Conservation (phyloP, 2,888 invertebrate species). For the Drosophila mimica region DNA sequence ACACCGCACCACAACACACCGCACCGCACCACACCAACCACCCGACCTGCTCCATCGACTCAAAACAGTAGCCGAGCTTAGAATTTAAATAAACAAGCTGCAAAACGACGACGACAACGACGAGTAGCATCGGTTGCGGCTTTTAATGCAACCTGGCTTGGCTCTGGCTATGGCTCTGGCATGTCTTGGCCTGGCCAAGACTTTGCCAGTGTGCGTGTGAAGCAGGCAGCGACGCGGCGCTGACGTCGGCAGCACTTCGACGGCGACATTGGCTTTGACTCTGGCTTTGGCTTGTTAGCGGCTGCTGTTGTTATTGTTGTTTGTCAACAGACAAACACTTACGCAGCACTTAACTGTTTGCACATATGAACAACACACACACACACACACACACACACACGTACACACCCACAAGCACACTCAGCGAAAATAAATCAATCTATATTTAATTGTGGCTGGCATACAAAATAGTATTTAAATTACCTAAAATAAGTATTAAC, state of each 20-base stretch:
- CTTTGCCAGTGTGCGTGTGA: constrained; percentile 14
- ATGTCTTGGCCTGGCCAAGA: constrained; percentile 23
- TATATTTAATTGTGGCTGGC: neutral
- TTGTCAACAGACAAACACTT: constrained; percentile 67
- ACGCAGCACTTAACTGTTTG: constrained; percentile 64
- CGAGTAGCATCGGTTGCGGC: constrained; percentile 61
- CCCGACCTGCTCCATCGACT: constrained; percentile 10
- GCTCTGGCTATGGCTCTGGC: constrained; percentile 17
- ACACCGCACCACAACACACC: neutral
- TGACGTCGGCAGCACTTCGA: constrained; percentile 20
- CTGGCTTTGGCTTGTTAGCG: constrained; percentile 48
- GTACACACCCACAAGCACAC: constrained; percentile 17
- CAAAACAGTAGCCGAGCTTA: constrained; percentile 77
- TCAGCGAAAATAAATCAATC: neutral
- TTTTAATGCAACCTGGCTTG: constrained; percentile 50
- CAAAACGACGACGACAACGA: constrained; percentile 31
- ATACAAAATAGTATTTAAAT: neutral
- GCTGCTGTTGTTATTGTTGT: constrained; percentile 48
- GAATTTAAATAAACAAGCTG: constrained; percentile 79
- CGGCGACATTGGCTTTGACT: constrained; percentile 16
- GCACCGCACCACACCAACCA: neutral
- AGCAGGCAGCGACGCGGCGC: constrained; percentile 17
- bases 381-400: constrained; percentile 14
- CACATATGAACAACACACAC: constrained; percentile 25
- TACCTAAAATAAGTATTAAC: neutral